phyloP scores from a whole-genome alignment of 2,113 vertebrate species.

The Astatotilapia flaviijosephi region DNA sequence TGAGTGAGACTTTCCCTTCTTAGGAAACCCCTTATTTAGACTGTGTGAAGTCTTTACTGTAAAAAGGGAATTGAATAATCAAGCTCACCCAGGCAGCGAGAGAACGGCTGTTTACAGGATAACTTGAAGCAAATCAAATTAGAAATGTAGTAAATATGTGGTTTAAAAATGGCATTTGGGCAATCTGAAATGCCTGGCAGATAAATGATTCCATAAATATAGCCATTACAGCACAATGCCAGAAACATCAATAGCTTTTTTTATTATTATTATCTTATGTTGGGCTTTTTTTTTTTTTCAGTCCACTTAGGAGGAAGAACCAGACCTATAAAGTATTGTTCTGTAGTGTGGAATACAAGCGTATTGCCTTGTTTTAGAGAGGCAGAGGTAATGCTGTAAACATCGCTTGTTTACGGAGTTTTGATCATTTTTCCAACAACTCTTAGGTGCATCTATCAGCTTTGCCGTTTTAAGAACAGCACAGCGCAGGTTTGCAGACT shows the following conservation, averaged over 20 bases:
- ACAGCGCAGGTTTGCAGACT: not conserved
- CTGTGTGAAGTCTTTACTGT: not conserved
- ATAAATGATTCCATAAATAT: conserved; percentile 16
- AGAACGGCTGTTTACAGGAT: not conserved
- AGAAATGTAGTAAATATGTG: not conserved
- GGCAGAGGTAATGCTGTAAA: not conserved
- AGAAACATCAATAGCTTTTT: not conserved
- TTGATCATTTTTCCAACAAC: not conserved
- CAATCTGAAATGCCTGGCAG: not conserved
- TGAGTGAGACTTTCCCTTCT: conserved; percentile 9
- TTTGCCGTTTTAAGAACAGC: not conserved
- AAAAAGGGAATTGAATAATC: not conserved
- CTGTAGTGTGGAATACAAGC: not conserved
- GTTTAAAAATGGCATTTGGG: not conserved
- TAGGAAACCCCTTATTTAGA: conserved; percentile 10
- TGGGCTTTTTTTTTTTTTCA: not conserved
- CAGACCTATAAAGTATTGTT: not conserved
- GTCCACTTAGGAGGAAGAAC: not conserved
- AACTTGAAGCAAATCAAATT: not conserved
- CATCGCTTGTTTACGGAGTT: not conserved
- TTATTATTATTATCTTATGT: not conserved
- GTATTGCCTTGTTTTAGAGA: not conserved
- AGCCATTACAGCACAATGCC: not conserved
- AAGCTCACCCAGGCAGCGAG: not conserved
- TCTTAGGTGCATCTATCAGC: not conserved